phyloP scores from a whole-genome alignment of 2,113 vertebrate genomes.

The Hydrochoerus hydrochaeris region DNA sequence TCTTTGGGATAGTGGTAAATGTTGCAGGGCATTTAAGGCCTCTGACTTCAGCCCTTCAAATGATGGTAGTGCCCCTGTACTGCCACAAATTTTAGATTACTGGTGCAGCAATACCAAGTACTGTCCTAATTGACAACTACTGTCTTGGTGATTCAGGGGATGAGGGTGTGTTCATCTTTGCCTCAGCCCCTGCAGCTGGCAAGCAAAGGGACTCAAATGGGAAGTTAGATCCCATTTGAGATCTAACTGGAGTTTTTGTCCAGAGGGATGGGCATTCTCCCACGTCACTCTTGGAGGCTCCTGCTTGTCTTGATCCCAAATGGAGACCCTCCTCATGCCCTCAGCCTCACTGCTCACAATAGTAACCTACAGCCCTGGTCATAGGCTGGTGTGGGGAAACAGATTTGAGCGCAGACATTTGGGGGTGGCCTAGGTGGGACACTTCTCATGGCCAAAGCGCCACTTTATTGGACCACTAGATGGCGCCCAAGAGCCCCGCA shows the following conservation, averaged over 20 bases:
- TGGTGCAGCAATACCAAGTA: neutral
- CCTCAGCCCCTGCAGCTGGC: neutral
- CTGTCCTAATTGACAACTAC: neutral
- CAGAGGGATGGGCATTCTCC: neutral
- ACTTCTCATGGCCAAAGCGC: neutral
- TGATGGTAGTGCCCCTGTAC: neutral
- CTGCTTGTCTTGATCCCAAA: neutral
- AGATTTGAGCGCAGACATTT: neutral
- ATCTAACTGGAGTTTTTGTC: slow-evolving; percentile 15
- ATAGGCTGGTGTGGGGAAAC: neutral
- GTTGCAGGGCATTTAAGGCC: neutral
- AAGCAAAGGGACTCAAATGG: neutral
- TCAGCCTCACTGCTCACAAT: neutral
- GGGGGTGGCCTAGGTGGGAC: fast-evolving
- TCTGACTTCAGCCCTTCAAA: neutral
- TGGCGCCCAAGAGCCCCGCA: slow-evolving; percentile 38
- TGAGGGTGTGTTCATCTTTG: neutral
- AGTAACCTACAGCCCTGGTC: neutral
- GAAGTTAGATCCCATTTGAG: neutral
- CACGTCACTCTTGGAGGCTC: neutral
- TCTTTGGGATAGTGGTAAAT: neutral
- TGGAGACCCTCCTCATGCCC: neutral
- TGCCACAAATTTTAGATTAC: neutral
- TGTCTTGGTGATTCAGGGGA: neutral
- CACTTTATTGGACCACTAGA: slow-evolving; percentile 56